Base-by-base conservation (phyloP, 2,888 invertebrate genomes). In the Microplitis deprimator region DNA sequence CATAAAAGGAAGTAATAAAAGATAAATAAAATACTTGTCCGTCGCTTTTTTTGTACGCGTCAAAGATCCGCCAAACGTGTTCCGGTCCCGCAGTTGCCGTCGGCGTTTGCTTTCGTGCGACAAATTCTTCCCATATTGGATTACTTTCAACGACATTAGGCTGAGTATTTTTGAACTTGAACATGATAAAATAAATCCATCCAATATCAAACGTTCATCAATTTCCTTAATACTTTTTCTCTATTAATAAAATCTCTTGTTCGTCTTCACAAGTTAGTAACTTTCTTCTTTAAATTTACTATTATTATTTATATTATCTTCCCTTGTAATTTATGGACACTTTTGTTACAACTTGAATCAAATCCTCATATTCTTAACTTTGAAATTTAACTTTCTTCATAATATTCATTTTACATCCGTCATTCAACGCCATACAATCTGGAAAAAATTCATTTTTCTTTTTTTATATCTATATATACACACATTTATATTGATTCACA, bases 61-160 rank as follows among this genome's bases (percentile, higher is more conserved):
- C 97, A 89, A 96, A 96, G 81, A 98, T 95, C 86, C 94, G 94
- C 98, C 98, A 98, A 68, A 96, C 94, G 82, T 96, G 92, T 85
- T 97, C 97, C 0, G 97, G 97, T 0, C 98, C 98, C 72, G 95
- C 95, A 1, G 89, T 89, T 1, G 94, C 95, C 77, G 94, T 94
- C 87, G 95, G 95, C 86, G 94, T 94, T 87, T 96, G 96, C 85
- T 95, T 94, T 73, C 96, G 96, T 81, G 98, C 94, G 83, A 96
- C 96, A 90, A 95, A 98, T 90, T 94, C 94, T 87, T 96, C 94
- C 87, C 94, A 93, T 86, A 98, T 97, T 61, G 97, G 97, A 90
- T 96, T 96, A 84, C 92, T 93, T 85, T 95, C 95, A 81, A 94
- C 90, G 79, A 92, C 91, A 86, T 86, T 87, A 76, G 88, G 86